Percentiles rank a stretch among this genome's conserved stretches.
These are phyloP conservation scores for Polypedilum vanderplanki DNA, from an alignment of 1,140 invertebrate genomes.

Conservation along the genomic window DNA sequence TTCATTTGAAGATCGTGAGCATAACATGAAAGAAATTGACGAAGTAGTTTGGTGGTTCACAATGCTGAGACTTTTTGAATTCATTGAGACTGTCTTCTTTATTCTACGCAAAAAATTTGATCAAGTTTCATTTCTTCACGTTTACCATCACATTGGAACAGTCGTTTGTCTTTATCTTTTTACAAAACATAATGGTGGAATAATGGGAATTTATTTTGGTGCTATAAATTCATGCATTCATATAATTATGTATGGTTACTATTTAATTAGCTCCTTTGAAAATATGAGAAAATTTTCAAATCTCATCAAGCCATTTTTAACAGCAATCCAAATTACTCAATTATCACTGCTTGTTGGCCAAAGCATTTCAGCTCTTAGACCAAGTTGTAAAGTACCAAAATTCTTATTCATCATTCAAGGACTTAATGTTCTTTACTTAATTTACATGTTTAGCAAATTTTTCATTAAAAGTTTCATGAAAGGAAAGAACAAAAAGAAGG, in stretches of 20 bases:
- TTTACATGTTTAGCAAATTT: constrained; percentile 29
- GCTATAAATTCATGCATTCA: constrained; percentile 55
- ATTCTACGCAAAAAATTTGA: constrained; percentile 76
- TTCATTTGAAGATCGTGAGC: background rate
- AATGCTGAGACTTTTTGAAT: constrained; percentile 57
- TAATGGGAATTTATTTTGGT: background rate
- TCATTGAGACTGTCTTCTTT: constrained; percentile 76
- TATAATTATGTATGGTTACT: constrained; percentile 59
- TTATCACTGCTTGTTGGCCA: background rate
- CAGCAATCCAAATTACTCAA: background rate
- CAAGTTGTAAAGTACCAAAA: background rate
- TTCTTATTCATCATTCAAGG: background rate
- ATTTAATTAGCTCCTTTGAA: constrained; percentile 53
- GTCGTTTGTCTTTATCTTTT: constrained; percentile 54
- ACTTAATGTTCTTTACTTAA: background rate
- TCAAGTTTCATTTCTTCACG: constrained; percentile 77
- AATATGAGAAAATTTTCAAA: background rate
- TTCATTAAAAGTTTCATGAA: constrained; percentile 33
- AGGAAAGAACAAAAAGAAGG: background rate
- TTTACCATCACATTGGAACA: constrained; percentile 84
- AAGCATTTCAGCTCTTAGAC: background rate
- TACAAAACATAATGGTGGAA: constrained; percentile 49
- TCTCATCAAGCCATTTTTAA: background rate
- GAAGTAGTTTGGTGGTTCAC: constrained; percentile 64
- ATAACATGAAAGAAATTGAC: background rate